phyloP scores from a whole-genome alignment of 2,888 invertebrate species.

The Habrosyne pyritoides region DNA sequence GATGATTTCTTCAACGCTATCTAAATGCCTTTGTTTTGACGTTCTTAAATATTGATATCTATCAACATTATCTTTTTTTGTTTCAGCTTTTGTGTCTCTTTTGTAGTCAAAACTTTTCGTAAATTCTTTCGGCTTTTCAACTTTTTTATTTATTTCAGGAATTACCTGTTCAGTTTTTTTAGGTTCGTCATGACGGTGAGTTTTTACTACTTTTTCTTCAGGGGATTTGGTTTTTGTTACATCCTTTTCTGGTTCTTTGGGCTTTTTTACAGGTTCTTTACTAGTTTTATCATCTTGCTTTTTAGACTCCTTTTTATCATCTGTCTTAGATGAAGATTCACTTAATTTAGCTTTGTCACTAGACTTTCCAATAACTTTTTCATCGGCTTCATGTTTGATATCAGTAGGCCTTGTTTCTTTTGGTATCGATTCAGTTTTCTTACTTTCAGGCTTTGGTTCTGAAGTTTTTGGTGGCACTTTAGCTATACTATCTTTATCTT shows the following conservation, averaged over 20 bases:
- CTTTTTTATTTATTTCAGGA: neutral
- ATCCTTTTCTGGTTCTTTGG: conserved; percentile 11
- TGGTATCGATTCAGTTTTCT: conserved; percentile 12
- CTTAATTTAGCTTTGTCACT: conserved; percentile 10
- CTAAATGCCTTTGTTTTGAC: conserved; percentile 38
- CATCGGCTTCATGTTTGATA: conserved; percentile 20
- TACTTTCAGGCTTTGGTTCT: conserved; percentile 13
- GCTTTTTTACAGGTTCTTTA: conserved; percentile 15
- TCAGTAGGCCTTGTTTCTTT: conserved; percentile 16
- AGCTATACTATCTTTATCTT: conserved; percentile 24
- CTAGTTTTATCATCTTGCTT: conserved; percentile 14
- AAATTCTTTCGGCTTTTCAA: neutral
- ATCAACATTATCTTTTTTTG: conserved; percentile 26
- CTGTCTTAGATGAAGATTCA: conserved; percentile 14
- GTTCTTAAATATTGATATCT: conserved; percentile 33
- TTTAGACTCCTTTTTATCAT: conserved; percentile 10
- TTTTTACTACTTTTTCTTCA: conserved; percentile 11
- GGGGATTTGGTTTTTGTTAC: neutral
- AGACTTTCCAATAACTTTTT: conserved; percentile 11
- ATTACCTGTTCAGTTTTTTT: neutral
- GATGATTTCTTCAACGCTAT: conserved; percentile 39
- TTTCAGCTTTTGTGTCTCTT: conserved; percentile 18
- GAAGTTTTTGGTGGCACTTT: conserved; percentile 25
- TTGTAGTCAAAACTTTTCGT: neutral
- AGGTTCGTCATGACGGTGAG: neutral